Percentiles rank a stretch among this genome's conserved stretches.
These are phyloP conservation scores for Bostrychus sinensis DNA, from an alignment of 2,113 vertebrate species.

Conservation along the genomic window DNA sequence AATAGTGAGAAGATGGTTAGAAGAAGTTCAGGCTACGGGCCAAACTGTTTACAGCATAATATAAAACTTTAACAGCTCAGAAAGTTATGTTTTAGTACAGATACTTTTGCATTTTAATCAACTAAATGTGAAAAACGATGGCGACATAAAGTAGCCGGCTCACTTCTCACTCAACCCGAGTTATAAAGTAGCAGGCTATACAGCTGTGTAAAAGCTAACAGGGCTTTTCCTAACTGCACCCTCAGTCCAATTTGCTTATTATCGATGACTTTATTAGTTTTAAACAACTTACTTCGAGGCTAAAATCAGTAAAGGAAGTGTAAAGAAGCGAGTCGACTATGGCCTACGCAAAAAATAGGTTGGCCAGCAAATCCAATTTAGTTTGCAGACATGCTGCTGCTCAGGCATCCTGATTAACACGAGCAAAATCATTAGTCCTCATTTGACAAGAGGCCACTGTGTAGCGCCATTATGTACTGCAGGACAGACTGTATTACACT, in stretches of 20 bases:
- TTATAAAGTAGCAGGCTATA: neutral
- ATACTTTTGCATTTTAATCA: neutral
- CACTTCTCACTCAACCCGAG: neutral
- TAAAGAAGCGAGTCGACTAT: conserved; percentile 3
- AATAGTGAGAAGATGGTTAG: conserved; percentile 15
- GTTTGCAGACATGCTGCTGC: conserved; percentile 51
- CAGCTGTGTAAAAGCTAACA: neutral
- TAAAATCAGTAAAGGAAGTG: neutral
- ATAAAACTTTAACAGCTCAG: neutral
- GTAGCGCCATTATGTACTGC: no score
- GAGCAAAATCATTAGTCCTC: conserved; percentile 23
- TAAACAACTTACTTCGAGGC: neutral
- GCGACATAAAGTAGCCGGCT: conserved; percentile 4
- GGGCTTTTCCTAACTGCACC: neutral
- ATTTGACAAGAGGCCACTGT: neutral
- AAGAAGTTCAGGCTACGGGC: conserved; percentile 24
- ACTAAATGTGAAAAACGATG: neutral
- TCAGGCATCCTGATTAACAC: conserved; percentile 29
- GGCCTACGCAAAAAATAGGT: conserved; percentile 33
- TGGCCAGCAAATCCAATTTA: conserved; percentile 64
- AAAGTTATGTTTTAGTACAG: neutral
- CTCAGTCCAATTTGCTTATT: neutral
- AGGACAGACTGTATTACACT: no score
- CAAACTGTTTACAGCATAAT: neutral
- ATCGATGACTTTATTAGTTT: neutral